Evolutionary conservation across 1,140 invertebrate genomes (phyloP).

Genomic region (Anagrus nilaparvatae): DNA sequence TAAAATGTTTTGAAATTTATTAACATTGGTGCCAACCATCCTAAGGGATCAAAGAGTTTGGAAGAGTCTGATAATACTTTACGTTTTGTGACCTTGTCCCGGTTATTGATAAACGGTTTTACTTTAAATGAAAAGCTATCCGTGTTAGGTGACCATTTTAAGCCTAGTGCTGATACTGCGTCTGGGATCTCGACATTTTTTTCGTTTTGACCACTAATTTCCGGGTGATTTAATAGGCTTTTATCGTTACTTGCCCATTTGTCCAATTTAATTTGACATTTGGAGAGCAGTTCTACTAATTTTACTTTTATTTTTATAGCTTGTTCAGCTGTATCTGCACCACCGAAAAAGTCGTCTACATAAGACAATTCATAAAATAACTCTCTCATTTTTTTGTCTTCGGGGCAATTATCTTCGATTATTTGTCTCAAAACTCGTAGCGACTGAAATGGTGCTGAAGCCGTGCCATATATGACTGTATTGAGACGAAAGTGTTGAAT

Average conservation of each 20-base stretch:
- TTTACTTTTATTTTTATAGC: conserved; percentile 3
- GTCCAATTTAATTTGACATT: no score
- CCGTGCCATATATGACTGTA: conserved; percentile 31
- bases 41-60: conserved; percentile 30
- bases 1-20: conserved; percentile 33
- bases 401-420: conserved; percentile 17
- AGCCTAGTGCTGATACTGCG: conserved; percentile 20
- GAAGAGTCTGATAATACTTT: conserved; percentile 20
- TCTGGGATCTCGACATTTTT: not conserved
- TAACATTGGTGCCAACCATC: conserved; percentile 26
- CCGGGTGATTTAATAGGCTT: conserved; percentile 10
- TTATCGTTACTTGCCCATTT: conserved; percentile 31
- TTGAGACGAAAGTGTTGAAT: conserved; percentile 1
- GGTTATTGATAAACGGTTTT: not conserved
- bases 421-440: conserved; percentile 23
- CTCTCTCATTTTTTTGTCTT: conserved; percentile 16
- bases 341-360: conserved; percentile 26
- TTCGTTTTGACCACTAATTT: conserved; percentile 6
- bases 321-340: conserved; percentile 16
- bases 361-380: conserved; percentile 18
- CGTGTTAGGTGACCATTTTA: conserved; percentile 24
- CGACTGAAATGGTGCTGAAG: conserved; percentile 26
- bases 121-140: conserved; percentile 22
- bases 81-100: conserved; percentile 23
- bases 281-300: conserved; percentile 17